These are phyloP conservation scores for Coregonus suidteri DNA, from an alignment of 2,797 vertebrate genomes.

Conservation along the genomic window DNA sequence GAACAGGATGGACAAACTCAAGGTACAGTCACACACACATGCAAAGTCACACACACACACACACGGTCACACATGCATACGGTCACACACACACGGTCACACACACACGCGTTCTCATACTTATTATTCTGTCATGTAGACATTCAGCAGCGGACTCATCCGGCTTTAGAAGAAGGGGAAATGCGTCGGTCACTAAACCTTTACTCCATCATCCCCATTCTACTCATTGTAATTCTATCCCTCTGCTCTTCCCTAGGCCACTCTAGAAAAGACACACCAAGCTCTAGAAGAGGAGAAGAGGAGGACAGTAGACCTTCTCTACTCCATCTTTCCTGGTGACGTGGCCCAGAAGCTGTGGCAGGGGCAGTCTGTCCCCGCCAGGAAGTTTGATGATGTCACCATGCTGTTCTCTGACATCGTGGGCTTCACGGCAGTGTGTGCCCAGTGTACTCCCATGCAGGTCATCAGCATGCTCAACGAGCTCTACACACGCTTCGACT, in stretches of 20 bases:
- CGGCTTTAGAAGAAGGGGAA: neutral
- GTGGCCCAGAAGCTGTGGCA: slow-evolving; percentile 98
- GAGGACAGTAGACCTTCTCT: slow-evolving; percentile 95
- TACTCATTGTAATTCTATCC: neutral
- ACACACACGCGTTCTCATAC: neutral
- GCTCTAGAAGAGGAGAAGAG: slow-evolving; percentile 97
- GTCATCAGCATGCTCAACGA: slow-evolving; percentile 99
- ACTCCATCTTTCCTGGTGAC: slow-evolving; percentile 96
- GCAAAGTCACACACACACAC: neutral
- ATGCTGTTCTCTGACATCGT: slow-evolving; percentile 99
- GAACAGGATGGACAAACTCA: slow-evolving; percentile 98
- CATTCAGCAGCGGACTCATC: neutral
- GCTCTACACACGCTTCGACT: slow-evolving; percentile 96
- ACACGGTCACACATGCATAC: no score
- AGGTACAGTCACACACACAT: slow-evolving; percentile 58
- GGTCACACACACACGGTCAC: no score
- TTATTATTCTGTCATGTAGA: neutral
- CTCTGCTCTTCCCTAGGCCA: slow-evolving; percentile 71
- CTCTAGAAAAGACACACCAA: slow-evolving; percentile 91
- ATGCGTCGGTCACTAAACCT: neutral
- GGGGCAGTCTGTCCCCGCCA: slow-evolving; percentile 90
- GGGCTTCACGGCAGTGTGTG: slow-evolving; percentile 97
- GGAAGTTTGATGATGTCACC: slow-evolving; percentile 97
- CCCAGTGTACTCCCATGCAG: slow-evolving; percentile 98
- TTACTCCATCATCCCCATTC: neutral